Evolutionary conservation across 1,140 invertebrate genomes (phyloP).

Genomic region (Heliothis virescens): DNA sequence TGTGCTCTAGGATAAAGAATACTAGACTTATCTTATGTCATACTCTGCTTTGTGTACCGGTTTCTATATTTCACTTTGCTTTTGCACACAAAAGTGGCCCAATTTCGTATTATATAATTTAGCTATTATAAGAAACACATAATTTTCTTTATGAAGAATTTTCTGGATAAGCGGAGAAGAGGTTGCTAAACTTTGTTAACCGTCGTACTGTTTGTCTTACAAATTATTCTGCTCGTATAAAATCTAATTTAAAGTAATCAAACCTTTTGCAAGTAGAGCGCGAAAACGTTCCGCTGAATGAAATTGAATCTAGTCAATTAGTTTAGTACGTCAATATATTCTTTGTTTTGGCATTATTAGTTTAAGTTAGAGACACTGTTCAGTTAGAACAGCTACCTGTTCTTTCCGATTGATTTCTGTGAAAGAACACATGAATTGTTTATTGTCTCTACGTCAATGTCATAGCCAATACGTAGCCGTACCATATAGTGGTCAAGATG

Average conservation of each 20-base stretch:
- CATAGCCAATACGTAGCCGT: not conserved
- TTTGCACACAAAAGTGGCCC: not conserved
- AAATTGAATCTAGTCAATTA: constrained; percentile 24
- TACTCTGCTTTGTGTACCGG: not conserved
- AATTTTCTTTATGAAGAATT: constrained; percentile 14
- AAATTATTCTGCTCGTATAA: constrained; percentile 30
- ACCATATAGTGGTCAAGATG: no score
- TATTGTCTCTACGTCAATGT: not conserved
- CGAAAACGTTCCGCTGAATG: constrained; percentile 4
- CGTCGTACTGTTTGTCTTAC: constrained; percentile 9
- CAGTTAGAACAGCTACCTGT: not conserved
- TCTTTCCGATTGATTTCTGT: not conserved
- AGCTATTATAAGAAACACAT: not conserved
- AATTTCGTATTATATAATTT: not conserved
- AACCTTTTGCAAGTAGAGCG: constrained; percentile 22
- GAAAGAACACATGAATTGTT: not conserved
- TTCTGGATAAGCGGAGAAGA: not conserved
- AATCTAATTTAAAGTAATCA: constrained; percentile 23
- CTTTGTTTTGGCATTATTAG: not conserved
- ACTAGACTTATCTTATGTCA: constrained; percentile 16
- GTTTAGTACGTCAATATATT: not conserved
- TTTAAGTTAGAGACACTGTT: not conserved
- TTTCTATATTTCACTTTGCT: not conserved
- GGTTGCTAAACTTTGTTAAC: constrained; percentile 26
- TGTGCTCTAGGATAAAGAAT: not conserved